Evolutionary conservation across 2,797 vertebrate species (phyloP), one percentile per base, ranked within the genome.

Genomic region (Tragopan temminckii): DNA sequence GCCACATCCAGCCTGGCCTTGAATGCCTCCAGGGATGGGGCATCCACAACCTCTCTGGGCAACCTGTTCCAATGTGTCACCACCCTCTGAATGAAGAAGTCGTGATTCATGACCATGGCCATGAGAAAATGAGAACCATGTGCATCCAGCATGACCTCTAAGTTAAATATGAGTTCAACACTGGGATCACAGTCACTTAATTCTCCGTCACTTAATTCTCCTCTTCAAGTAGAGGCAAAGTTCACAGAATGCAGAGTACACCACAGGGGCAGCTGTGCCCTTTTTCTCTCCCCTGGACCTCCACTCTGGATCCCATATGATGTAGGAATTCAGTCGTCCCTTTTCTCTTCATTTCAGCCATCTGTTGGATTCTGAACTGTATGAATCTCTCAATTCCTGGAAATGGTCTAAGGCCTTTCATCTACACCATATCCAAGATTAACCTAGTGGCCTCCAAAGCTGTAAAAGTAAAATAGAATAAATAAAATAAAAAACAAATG

Each of bases 121-220:
- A 13, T 71, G 18, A 84, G 75, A 67, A 86, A 86, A 81, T 35
- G 8, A 84, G 29, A 79, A 5, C 4, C 11, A 29, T 25, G 13
- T 72, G 42, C 42, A 29, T 24, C 33, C 1, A 1, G 29, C 0
- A 0, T 36, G 52, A 52, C 18, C 17, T 48, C 7, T 31, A 29
- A 57, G 3, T 33, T 80, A 29, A 86, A 38, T 16, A 4, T 17
- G n/a, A 45, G 20, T 36, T 63, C n/a, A 50, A 13, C 16, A 11
- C 6, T 6, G 6, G 18, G 27, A 43, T 52, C 62, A 57, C 7
- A 57, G 45, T 78, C 11, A 38, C 27, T 23, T 83, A 58, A 78
- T 6, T 18, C 14, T 53, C 9, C 23, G 45, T 78, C 11, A 38
- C 27, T 23, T 83, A 58, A 78, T 6, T 18, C 14, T 53, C 9